Conservation (phyloP, 2,888 invertebrate genomes). For the Fissipunctia ypsillon region DNA sequence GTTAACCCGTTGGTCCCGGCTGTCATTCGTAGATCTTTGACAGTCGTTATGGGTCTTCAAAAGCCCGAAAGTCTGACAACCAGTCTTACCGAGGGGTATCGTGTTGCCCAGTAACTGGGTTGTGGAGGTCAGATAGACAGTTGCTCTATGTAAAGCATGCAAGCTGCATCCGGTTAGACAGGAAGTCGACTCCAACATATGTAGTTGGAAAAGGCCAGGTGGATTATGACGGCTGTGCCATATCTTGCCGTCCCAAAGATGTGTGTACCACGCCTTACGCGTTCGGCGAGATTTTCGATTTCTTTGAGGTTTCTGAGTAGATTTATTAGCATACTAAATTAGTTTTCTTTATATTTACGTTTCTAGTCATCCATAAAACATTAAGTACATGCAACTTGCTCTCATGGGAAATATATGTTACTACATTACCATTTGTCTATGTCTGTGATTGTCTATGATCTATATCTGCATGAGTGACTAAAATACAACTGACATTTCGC, state of each 20-base stretch:
- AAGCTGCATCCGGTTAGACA: neutral
- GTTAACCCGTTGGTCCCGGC: too few species aligned
- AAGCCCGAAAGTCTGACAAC: too few species aligned
- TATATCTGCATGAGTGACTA: constrained; percentile 53
- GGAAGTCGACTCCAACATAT: neutral
- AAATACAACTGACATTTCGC: constrained; percentile 3
- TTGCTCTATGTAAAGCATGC: too few species aligned
- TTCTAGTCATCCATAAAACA: constrained; percentile 18
- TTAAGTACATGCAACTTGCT: constrained; percentile 29
- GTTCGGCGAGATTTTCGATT: neutral
- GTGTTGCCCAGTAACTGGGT: too few species aligned
- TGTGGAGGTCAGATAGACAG: too few species aligned
- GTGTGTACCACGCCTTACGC: neutral
- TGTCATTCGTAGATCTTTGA: too few species aligned
- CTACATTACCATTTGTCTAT: constrained; percentile 41
- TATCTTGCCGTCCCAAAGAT: neutral
- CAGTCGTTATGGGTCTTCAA: too few species aligned
- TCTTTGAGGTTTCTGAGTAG: neutral
- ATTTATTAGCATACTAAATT: neutral
- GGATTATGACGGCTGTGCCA: neutral
- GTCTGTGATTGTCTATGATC: constrained; percentile 90
- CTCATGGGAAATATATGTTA: constrained; percentile 39
- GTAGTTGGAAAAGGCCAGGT: neutral
- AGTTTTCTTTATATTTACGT: constrained; percentile 3
- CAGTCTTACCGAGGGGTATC: too few species aligned